These are phyloP conservation scores for Pammene fasciana DNA, from an alignment of 2,888 invertebrate species.

Conservation along the genomic window DNA sequence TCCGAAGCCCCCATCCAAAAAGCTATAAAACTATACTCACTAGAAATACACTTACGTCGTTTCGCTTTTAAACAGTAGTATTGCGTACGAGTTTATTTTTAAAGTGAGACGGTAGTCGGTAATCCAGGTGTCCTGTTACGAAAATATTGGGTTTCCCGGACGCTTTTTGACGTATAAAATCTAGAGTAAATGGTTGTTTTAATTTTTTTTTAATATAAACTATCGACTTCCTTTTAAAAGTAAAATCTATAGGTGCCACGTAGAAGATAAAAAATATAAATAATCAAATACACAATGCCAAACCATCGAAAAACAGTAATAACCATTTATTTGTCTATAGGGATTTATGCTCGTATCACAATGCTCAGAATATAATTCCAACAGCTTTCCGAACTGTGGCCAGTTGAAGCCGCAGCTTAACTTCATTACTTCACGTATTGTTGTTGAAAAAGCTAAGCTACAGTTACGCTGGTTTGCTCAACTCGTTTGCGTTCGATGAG, in stretches of 20 bases:
- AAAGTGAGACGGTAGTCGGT: conserved; percentile 36
- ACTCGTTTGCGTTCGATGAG: neutral
- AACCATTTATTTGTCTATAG: conserved; percentile 11
- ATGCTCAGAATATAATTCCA: neutral
- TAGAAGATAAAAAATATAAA: too few species aligned
- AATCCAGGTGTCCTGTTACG: conserved; percentile 44
- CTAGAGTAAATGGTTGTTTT: neutral
- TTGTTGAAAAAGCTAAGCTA: too few species aligned
- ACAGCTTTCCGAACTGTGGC: neutral
- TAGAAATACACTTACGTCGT: neutral
- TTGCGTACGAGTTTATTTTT: conserved; percentile 33
- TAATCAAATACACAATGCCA: conserved; percentile 8
- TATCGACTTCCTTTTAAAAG: too few species aligned
- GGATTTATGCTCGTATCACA: conserved; percentile 16
- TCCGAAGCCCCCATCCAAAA: conserved; percentile 8
- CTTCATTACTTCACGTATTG: too few species aligned
- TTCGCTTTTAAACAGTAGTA: conserved; percentile 4
- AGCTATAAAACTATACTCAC: neutral
- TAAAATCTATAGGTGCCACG: neutral
- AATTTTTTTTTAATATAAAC: neutral
- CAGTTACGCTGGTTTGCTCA: neutral
- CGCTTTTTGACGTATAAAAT: conserved; percentile 44
- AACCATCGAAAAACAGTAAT: conserved; percentile 10
- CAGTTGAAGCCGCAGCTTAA: neutral
- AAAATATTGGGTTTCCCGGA: conserved; percentile 50